Evolutionary conservation across 1,140 invertebrate genomes (phyloP).

Genomic region (Gyrodactylus salaris): DNA sequence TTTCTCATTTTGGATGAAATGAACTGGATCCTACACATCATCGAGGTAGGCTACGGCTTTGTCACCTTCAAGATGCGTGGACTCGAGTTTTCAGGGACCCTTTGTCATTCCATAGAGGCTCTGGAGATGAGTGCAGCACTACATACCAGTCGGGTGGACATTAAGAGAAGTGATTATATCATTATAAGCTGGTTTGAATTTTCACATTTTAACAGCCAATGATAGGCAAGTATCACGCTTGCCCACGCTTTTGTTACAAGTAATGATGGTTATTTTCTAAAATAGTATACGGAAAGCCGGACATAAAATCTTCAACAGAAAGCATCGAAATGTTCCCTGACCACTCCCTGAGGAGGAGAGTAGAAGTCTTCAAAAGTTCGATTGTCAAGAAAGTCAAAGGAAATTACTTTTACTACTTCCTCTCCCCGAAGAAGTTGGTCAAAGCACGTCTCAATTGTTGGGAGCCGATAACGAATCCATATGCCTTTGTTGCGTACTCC

Average conservation of each 20-base stretch:
- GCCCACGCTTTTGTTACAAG: too few relatives aligned
- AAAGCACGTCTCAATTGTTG: neutral
- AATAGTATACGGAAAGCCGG: too few relatives aligned
- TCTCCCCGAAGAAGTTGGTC: neutral
- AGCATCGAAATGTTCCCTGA: too few relatives aligned
- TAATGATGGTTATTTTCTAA: too few relatives aligned
- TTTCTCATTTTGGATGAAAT: conserved; percentile 80
- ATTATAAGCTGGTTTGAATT: too few relatives aligned
- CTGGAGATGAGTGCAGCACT: neutral
- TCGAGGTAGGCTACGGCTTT: conserved; percentile 85
- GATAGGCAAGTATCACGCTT: too few relatives aligned
- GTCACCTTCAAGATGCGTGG: conserved; percentile 89
- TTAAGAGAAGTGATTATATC: too few relatives aligned
- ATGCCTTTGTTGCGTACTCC: neutral
- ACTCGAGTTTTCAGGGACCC: conserved; percentile 53
- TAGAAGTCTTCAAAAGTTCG: too few relatives aligned
- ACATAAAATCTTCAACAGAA: too few relatives aligned
- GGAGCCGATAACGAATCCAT: neutral
- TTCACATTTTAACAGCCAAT: too few relatives aligned
- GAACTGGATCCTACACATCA: conserved; percentile 82
- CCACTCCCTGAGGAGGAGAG: too few relatives aligned
- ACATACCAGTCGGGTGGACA: neutral
- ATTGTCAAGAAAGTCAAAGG: too few relatives aligned
- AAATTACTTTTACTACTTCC: neutral
- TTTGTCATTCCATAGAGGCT: neutral